Base-by-base conservation (phyloP, 2,113 vertebrate genomes). In the Siniperca chuatsi region DNA sequence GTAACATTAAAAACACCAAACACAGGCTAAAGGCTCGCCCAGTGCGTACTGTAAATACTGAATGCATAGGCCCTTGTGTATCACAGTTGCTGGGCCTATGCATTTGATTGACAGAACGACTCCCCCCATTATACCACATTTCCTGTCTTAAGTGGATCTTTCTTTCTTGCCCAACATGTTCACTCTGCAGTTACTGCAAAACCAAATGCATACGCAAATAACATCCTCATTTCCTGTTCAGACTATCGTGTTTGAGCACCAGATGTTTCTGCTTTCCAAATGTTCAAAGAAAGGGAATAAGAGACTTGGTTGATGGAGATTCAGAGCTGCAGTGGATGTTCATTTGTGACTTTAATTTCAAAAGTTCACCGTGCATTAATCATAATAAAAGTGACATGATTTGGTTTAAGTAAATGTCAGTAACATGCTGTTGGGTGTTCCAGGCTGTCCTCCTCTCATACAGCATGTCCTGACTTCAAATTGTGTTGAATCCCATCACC, bases 401-500 rank as follows among this genome's bases (percentile, higher is more conserved):
- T 75, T 54, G 68, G n/a, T 86, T 75, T 8, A 71, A 68, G 75
- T 64, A 78, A 88, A 88, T 81, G 75, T 83, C 85, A 78, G 71
- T 62, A 81, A 35, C 83, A 75, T 82, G 83, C 85, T 88, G 58
- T 69, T 82, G 88, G 82, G 75, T 81, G 84, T 90, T 87, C 81
- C 77, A 67, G 81, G 46, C 82, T 50, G 65, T 64, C 82, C 74
- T 62, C 82, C 74, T 84, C 75, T 86, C 74, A 82, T 71, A 74
- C 85, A 75, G 72, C 86, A 85, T 83, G 79, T 78, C 69, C 86
- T 65, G 64, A 79, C 76, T 78, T 87, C 64, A 80, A 61, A 87
- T 86, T 83, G 20, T 70, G 71, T 87, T 90, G 84, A 88, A 91
- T 87, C 90, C 88, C 78, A 80, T 80, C 82, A 91, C 61, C 85